These are phyloP conservation scores for Symphodus melops DNA, from an alignment of 2,113 vertebrate species.

Conservation along the genomic window DNA sequence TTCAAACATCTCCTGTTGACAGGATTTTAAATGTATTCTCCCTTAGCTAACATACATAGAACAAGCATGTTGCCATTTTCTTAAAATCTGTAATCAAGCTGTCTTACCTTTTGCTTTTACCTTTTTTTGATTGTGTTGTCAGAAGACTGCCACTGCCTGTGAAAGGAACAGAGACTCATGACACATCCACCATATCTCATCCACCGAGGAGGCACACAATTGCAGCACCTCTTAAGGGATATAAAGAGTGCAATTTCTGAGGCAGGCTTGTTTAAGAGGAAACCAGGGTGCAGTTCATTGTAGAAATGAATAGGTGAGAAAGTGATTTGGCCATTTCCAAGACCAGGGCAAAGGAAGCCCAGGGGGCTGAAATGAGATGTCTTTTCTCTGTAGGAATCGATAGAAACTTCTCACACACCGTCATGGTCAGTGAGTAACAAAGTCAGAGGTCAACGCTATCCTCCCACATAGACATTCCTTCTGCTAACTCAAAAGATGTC, in stretches of 20 bases:
- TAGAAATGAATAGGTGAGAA: constrained; percentile 64
- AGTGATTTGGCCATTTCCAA: constrained; percentile 68
- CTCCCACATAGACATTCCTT: constrained; percentile 28
- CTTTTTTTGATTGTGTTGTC: constrained; percentile 53
- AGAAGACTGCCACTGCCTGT: constrained; percentile 55
- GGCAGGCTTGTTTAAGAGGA: constrained; percentile 58
- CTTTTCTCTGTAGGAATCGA: constrained; percentile 65
- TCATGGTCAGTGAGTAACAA: constrained; percentile 52
- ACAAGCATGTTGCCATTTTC: constrained; percentile 1
- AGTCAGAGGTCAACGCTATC: constrained; percentile 49
- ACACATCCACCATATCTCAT: no score
- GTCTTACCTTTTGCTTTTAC: constrained; percentile 82
- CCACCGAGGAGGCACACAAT: constrained; percentile 22
- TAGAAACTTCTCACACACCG: constrained; percentile 53
- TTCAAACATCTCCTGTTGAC: neutral
- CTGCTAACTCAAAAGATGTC: constrained; percentile 22
- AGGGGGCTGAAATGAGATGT: constrained; percentile 64
- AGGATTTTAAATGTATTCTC: neutral
- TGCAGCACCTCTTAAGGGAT: constrained; percentile 28
- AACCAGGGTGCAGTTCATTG: constrained; percentile 56
- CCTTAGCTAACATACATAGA: neutral
- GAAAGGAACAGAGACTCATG: constrained; percentile 41
- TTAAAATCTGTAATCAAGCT: neutral
- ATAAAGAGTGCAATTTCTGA: constrained; percentile 66
- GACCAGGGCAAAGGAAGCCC: constrained; percentile 40